Base-by-base conservation (phyloP, 1,140 invertebrate species). In the Brachionus rotundiformis region DNA sequence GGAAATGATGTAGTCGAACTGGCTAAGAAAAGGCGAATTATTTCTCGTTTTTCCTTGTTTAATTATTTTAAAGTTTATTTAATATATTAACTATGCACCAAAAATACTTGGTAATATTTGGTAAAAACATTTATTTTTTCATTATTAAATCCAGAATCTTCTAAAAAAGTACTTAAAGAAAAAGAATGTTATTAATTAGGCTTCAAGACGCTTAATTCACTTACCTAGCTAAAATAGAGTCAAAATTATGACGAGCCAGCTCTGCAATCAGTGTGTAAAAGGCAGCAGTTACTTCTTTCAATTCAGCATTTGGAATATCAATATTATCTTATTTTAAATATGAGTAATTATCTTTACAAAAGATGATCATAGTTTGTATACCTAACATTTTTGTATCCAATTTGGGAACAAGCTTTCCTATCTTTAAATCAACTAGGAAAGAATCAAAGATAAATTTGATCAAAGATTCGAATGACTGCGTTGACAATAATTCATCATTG, bases 401-500 rank as follows among this genome's bases (percentile, higher is more conserved):
- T 68, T 36, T 68, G 16, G 63, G 68, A 25, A 5, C 25, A 1
- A 47, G 25, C 27, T 73, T 44, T 41, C 68, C 68, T 2, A 73
- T 10, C 25, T 73, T 73, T 44, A 25, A 25, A 10, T 73, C 19
- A 25, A 44, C 11, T 47, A 73, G 2, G 44, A 73, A 73, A 6
- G 68, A 73, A 73, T 73, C 68, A 31, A 73, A 73, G 3, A 73
- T 29, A 8, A 31, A 31, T 73, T 44, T 73, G 7, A 73, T 73
- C 23, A 73, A 44, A 13, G 7, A 4, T 73, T 47, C 19, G 25
- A 73, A 44, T 27, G 36, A 44, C 3, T 13, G 10, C 5, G 23
- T 10, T 11, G 19, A 44, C 1, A 73, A 8, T 19, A 10, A 27
- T 4, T 73, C 68, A 11, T 73, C 68, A n/a, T 73, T 44, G 8